Evolutionary conservation across 2,113 vertebrate species (phyloP).

Genomic region (Burhinus bistriatus): DNA sequence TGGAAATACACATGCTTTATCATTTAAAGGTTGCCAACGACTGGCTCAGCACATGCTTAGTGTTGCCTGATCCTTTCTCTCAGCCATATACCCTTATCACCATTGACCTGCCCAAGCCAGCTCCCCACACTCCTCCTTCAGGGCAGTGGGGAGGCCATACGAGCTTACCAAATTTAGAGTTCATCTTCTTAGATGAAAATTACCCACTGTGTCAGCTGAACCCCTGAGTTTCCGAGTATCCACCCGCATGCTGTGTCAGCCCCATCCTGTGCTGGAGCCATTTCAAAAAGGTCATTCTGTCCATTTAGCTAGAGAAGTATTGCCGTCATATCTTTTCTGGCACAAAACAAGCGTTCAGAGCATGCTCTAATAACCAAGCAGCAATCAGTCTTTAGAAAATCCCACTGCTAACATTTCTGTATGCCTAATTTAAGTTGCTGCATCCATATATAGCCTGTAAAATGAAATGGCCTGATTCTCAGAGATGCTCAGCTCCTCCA

Average conservation of each 20-base stretch:
- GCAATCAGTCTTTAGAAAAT: constrained; percentile 8
- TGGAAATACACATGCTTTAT: rapidly evolving
- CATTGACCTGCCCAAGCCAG: background rate
- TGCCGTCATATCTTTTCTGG: background rate
- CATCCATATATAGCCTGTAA: background rate
- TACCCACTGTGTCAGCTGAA: background rate
- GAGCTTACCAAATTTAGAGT: background rate
- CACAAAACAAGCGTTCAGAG: background rate
- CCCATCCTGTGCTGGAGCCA: background rate
- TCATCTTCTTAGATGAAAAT: background rate
- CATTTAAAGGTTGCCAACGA: background rate
- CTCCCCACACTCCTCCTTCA: background rate
- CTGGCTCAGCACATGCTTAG: background rate
- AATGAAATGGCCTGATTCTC: constrained; percentile 38
- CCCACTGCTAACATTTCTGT: background rate
- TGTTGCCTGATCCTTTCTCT: background rate
- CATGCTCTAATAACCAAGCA: background rate
- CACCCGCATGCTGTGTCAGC: rapidly evolving
- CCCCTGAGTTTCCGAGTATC: background rate
- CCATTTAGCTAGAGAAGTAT: background rate
- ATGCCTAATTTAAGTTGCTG: constrained; percentile 2
- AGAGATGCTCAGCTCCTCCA: background rate
- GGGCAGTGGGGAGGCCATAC: background rate
- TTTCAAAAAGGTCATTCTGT: background rate
- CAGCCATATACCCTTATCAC: background rate